These are phyloP conservation scores for Prunella himalayana DNA, from an alignment of 2,113 vertebrate genomes.

Conservation along the genomic window DNA sequence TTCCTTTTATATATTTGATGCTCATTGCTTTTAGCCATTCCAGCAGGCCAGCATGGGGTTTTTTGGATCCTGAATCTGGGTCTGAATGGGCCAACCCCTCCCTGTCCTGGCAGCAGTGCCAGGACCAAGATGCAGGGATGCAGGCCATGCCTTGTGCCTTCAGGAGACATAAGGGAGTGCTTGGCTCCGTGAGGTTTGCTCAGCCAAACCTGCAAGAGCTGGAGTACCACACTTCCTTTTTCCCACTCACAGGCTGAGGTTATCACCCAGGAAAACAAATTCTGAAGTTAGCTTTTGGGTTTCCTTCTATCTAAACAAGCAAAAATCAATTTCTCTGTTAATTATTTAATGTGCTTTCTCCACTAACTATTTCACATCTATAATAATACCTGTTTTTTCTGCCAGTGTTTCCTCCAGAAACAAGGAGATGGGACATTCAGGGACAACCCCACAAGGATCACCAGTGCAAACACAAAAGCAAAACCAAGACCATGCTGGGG, in stretches of 20 bases:
- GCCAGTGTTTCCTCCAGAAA: not conserved
- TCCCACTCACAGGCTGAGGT: accelerated
- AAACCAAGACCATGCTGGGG: accelerated
- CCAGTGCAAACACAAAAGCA: not conserved
- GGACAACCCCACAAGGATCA: not conserved
- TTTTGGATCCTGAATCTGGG: not conserved
- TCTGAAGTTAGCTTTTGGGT: not conserved
- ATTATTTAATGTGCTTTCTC: not conserved
- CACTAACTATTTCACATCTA: not conserved
- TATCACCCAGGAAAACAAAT: not conserved
- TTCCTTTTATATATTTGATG: not conserved
- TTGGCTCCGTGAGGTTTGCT: not conserved
- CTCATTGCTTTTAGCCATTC: not conserved
- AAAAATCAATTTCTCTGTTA: not conserved
- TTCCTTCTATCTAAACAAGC: not conserved
- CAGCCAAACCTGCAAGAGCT: not conserved
- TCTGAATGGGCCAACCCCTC: not conserved
- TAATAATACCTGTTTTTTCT: not conserved
- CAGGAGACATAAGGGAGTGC: accelerated
- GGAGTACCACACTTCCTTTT: not conserved
- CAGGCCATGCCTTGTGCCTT: accelerated
- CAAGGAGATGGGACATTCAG: not conserved
- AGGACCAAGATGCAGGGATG: accelerated
- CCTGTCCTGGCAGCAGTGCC: accelerated
- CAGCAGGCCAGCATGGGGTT: accelerated